Evolutionary conservation across 2,113 vertebrate genomes (phyloP), one percentile per base, ranked within the genome.

Genomic region (Neomonachus schauinslandi): DNA sequence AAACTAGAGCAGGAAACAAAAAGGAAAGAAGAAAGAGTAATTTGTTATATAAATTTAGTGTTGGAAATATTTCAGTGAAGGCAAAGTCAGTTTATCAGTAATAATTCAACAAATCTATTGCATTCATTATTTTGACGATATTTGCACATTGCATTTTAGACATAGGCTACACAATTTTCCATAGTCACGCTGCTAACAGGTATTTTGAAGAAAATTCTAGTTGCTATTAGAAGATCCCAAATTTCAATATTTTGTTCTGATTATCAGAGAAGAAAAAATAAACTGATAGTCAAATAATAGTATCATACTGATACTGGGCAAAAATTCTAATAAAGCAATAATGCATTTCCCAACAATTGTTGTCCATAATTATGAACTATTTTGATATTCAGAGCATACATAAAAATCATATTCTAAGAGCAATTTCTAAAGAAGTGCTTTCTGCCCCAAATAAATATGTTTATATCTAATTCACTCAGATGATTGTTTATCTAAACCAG

Each of bases 311-410:
- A 95, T 94, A 76, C 77, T 98, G 97, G 67, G 24, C 69, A 97
- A 97, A 57, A 98, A 98, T 95, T 91, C 91, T 97, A 96, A 98
- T 93, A 98, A 98, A 98, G 87, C 71, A 98, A 96, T 97, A 98
- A 96, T 42, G 28, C 33, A 87, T 88, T 98, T 97, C 26, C 33
- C 95, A 97, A 98, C 89, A 98, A 97, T 83, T 97, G 49, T 83
- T 97, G 94, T 96, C n/a, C 51, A 92, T 5, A 71, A 98, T 94
- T 96, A 67, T 77, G 57, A 98, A 98, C 84, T 74, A 80, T 69
- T 98, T 92, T 84, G 53, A 97, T 85, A 98, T 96, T 93, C 87
- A 95, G 86, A 97, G 91, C 89, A 83, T 98, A 94, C 94, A 95
- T 93, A 90, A 97, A 94, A 97, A 97, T 97, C 92, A 96, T 3